Evolutionary conservation across 2,888 invertebrate species (phyloP), one percentile per base, ranked within the genome.

Genomic region (Stratiomys singularior): DNA sequence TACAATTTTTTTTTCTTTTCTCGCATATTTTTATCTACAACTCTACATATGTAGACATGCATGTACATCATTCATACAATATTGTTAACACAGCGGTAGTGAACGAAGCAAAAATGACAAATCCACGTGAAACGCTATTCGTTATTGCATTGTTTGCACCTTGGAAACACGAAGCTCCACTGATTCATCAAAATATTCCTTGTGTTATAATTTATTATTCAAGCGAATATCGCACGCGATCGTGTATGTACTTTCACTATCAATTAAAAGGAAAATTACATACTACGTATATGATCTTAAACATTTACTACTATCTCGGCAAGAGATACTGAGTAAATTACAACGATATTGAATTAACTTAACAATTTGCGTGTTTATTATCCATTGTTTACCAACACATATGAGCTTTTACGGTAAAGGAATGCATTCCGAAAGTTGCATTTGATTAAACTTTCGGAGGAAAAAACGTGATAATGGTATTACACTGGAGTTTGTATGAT

Each of bases 101-200:
- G 52, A 37, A 37, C 37, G 37, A 9, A 37, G 37, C 37, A 37
- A 18, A 52, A 52, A 52, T 52, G 52, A 52, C 67, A 23, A 67
- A 23, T 21, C 67, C 67, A 44, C 67, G 46, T 67, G 37, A 46
- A 67, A 44, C 18, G 21, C 46, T 18, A 67, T 67, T 67, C 71
- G 27, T 56, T 72, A 28, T 28, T 56, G 72, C 72, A 56, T 58
- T 72, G 30, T 28, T 67, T 27, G 58, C 56, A 18, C 25, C 28
- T 28, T 25, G 25, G 4, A 1, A 47, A 11, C 64, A 28, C 27
- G 13, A 13, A 23, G 60, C 60, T 37, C 47, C 1, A 25, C 58
- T 72, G 72, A 72, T 11, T 72, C 58, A 72, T 72, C 72, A 58
- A 58, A 72, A 72, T 27, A 52, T n/a, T 52, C 71, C 3, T 71